Evolutionary conservation across 53 echinoderm and acorn worm genomes (phyloP), one percentile per base, ranked within the genome.

Genomic region (Pentamera pediparva): DNA sequence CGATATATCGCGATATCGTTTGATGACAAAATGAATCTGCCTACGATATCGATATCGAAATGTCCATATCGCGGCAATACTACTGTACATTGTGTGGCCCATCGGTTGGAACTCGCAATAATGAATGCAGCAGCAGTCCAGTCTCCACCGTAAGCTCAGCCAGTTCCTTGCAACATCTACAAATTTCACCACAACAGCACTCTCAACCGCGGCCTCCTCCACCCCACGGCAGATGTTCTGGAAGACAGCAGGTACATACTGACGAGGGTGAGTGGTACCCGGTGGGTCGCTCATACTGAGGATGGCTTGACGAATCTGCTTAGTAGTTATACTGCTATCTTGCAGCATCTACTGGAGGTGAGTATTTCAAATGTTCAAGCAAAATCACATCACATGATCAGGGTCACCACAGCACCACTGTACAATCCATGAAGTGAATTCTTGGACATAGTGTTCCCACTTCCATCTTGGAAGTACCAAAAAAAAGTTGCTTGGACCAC

Each of bases 311-410:
- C n/a, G 4, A 24, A 65, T 26, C 28, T 65, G 25, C 18, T 65
- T 17, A 41, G 15, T 67, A 45, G 67, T 7, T 43, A 67, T 6
- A 37, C 17, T 41, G 67, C 39, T 27, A 41, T 67, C 17, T 22
- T 67, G 1, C 29, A 67, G 45, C 47, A 67, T 15, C 30, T 43
- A 18, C 29, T 67, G 31, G 43, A 45, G 67, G 67, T 67, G 22
- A 40, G 43, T n/a, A n/a, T n/a, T n/a, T n/a, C n/a, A n/a, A n/a
- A n/a, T n/a, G n/a, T n/a, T n/a, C n/a, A n/a, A n/a, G n/a, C n/a
- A n/a, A n/a, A n/a, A n/a, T n/a, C n/a, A n/a, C n/a, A n/a, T n/a
- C n/a, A n/a, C n/a, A n/a, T n/a, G n/a, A n/a, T n/a, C n/a, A n/a
- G n/a, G n/a, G n/a, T n/a, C n/a, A n/a, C n/a, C n/a, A n/a, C n/a